Conservation (phyloP, 2,888 invertebrate species). For the Drosophila putrida region DNA sequence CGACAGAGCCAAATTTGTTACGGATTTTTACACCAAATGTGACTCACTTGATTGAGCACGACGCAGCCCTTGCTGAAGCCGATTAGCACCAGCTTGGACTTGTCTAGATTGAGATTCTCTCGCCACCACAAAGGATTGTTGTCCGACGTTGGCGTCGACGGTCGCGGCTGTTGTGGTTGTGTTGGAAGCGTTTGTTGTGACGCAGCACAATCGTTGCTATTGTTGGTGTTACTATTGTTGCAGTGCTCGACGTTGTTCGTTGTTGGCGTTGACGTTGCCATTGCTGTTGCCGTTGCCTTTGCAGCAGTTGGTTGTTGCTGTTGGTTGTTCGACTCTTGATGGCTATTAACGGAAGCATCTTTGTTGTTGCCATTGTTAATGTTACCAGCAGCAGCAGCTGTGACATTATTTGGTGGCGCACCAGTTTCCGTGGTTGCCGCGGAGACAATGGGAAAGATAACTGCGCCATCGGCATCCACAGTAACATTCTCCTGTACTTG, state of each 20-base stretch:
- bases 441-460: constrained; percentile 76
- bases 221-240: constrained; percentile 56
- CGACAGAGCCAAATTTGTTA: constrained; percentile 33
- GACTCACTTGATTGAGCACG: constrained; percentile 91
- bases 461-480: constrained; percentile 84
- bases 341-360: constrained; percentile 38
- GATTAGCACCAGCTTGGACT: constrained; percentile 88
- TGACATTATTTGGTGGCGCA: constrained; percentile 48
- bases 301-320: constrained; percentile 29
- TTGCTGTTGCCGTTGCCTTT: constrained; percentile 8
- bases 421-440: constrained; percentile 37
- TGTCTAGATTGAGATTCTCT: constrained; percentile 87
- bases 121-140: constrained; percentile 88
- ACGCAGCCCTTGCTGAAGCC: constrained; percentile 98
- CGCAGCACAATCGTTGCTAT: constrained; percentile 58
- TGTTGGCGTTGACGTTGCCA: constrained; percentile 3
- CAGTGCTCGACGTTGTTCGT: constrained; percentile 59
- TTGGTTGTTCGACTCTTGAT: constrained; percentile 43
- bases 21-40: constrained; percentile 84
- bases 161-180: constrained; percentile 61
- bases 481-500: constrained; percentile 86
- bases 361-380: constrained; percentile 54
- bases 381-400: constrained; percentile 38
- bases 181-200: constrained; percentile 54
- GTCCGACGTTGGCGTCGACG: constrained; percentile 60